A percentile compares a stretch with the other conserved stretches of the same genome.
Evolutionary conservation across 2,797 vertebrate genomes (phyloP).

Genomic region (Hybognathus amarus): DNA sequence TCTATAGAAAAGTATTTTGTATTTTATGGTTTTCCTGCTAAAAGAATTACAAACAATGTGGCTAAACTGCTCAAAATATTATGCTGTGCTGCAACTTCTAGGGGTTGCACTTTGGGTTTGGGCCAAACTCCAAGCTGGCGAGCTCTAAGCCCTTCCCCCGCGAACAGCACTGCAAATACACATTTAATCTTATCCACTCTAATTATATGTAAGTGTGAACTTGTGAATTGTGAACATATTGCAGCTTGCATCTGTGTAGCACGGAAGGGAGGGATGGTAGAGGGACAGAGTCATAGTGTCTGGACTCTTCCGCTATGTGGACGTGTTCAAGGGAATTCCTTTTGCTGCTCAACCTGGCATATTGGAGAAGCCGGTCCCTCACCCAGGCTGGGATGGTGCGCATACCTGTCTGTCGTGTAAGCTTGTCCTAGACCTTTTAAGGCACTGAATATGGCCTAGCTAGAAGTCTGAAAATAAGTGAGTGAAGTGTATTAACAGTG

Average conservation of each 20-base stretch:
- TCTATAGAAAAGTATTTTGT: background rate
- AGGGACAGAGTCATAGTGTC: constrained; percentile 81
- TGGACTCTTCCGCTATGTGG: constrained; percentile 73
- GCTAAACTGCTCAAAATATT: background rate
- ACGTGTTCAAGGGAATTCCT: constrained; percentile 91
- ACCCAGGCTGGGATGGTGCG: constrained; percentile 91
- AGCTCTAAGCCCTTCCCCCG: no score
- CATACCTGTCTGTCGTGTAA: background rate
- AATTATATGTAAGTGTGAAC: no score
- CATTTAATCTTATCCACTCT: no score
- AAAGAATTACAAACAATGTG: no score
- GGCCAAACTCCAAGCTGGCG: no score
- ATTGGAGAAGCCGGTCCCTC: constrained; percentile 84
- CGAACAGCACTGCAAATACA: no score
- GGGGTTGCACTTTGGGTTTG: no score
- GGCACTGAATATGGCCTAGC: background rate
- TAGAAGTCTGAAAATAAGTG: no score
- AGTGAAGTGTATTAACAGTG: background rate
- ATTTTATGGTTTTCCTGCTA: background rate
- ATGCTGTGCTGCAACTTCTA: background rate
- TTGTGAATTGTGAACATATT: background rate
- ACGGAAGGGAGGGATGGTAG: constrained; percentile 90
- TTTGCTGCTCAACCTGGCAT: constrained; percentile 82
- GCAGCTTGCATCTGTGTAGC: constrained; percentile 85
- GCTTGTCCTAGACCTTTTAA: no score